These are phyloP conservation scores for Anomalospiza imberbis DNA, from an alignment of 2,797 vertebrate species.

Conservation along the genomic window DNA sequence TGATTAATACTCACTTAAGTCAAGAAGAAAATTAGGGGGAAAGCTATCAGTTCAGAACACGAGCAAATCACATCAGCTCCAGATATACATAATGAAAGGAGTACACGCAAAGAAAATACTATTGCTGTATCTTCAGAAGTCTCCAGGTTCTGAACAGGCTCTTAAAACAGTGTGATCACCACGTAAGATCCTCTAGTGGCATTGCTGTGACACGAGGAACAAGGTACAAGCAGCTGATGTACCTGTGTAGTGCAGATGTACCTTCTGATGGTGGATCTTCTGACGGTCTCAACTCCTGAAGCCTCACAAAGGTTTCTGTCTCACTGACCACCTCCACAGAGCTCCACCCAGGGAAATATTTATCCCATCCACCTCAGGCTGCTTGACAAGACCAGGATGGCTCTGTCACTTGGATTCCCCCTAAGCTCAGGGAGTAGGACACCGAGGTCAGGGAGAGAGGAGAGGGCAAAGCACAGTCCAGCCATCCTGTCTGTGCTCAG, in stretches of 20 bases:
- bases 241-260: not conserved
- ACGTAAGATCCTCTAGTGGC: not conserved
- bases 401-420: not conserved
- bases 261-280: not conserved
- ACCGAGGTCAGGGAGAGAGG: rapidly evolving
- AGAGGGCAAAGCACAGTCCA: not conserved
- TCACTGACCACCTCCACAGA: not conserved
- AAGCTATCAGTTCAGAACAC: not conserved
- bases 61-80: not conserved
- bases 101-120: not conserved
- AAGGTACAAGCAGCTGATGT: not conserved
- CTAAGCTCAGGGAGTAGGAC: not conserved
- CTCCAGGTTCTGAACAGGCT: not conserved
- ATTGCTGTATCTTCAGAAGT: not conserved
- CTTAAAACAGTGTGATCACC: not conserved
- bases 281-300: rapidly evolving
- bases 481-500: not conserved
- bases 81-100: not conserved
- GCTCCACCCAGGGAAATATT: not conserved
- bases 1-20: conserved; percentile 36
- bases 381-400: not conserved
- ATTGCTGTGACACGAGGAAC: not conserved
- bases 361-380: not conserved
- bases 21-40: not conserved
- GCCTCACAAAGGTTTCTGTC: not conserved